A percentile compares a stretch with the other conserved stretches of the same genome.
Evolutionary conservation across 2,797 vertebrate species (phyloP).

Genomic region (Oophaga sylvatica): DNA sequence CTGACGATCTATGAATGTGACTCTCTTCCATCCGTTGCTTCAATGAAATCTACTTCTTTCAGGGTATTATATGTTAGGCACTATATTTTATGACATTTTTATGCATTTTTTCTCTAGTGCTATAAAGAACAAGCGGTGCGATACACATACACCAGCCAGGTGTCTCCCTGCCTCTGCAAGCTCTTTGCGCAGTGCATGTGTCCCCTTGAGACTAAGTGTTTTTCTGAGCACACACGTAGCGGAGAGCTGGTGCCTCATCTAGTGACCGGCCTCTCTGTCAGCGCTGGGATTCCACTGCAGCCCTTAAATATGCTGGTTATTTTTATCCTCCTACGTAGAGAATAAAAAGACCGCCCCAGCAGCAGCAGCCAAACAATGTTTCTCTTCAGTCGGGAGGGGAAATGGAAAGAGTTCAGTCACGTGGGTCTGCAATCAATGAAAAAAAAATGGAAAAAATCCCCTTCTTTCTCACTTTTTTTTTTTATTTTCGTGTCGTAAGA

Average conservation of each 20-base stretch:
- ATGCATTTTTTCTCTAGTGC: not conserved
- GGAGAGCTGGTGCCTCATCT: slow-evolving; percentile 73
- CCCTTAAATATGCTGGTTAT: slow-evolving; percentile 99
- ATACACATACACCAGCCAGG: slow-evolving; percentile 59
- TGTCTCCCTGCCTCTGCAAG: slow-evolving; percentile 64
- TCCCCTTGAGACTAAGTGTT: slow-evolving; percentile 27
- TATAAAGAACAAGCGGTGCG: slow-evolving; percentile 8
- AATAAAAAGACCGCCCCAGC: slow-evolving; percentile 81
- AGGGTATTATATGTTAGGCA: not conserved
- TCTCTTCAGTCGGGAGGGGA: slow-evolving; percentile 94
- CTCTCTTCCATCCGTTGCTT: not conserved
- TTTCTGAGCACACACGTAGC: slow-evolving; percentile 28
- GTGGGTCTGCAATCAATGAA: slow-evolving; percentile 85
- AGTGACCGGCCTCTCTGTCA: slow-evolving; percentile 87
- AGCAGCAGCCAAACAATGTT: slow-evolving; percentile 85
- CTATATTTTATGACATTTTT: not conserved
- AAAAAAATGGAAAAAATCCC: slow-evolving; percentile 66
- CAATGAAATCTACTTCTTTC: not conserved
- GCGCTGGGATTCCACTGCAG: slow-evolving; percentile 90
- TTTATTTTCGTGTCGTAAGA: slow-evolving; percentile 60
- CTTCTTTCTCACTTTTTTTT: slow-evolving; percentile 50
- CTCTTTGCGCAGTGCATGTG: slow-evolving; percentile 51
- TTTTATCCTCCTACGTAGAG: slow-evolving; percentile 97
- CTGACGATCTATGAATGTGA: not conserved
- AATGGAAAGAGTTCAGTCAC: slow-evolving; percentile 94